Conservation (phyloP, 64 coral and sea anemone species). For the Exaiptasia diaphana region DNA sequence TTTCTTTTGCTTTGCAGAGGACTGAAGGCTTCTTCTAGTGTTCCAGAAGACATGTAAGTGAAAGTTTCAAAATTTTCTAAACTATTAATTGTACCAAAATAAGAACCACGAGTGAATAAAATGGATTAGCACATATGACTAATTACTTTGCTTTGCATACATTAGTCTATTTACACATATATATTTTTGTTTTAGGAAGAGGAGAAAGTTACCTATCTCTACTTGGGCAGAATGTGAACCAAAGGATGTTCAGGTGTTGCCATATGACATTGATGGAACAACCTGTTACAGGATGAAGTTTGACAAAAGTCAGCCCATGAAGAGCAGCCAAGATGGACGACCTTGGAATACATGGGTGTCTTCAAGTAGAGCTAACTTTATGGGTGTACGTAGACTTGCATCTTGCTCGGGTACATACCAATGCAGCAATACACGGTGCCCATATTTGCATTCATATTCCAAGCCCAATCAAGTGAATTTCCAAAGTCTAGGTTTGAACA, state of each 20-base stretch:
- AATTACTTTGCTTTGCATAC: no score
- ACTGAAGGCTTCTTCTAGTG: neutral
- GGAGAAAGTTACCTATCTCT: neutral
- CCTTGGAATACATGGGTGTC: conserved; percentile 32
- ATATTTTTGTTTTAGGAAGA: neutral
- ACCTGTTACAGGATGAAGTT: conserved; percentile 28
- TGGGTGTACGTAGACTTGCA: neutral
- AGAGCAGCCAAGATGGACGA: conserved; percentile 35
- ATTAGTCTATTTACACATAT: neutral
- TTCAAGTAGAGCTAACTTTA: conserved; percentile 1
- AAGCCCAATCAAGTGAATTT: conserved; percentile 12
- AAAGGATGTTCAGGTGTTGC: conserved; percentile 6
- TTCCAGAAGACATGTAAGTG: neutral
- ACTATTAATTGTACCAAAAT: neutral
- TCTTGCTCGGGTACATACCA: conserved; percentile 8
- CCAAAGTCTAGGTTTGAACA: neutral
- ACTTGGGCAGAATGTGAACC: neutral
- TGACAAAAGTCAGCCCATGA: conserved; percentile 11
- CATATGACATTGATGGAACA: conserved; percentile 35
- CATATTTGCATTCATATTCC: neutral
- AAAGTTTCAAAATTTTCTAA: neutral
- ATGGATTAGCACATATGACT: neutral
- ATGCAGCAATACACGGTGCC: conserved; percentile 11
- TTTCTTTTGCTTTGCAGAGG: neutral
- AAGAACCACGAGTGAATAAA: neutral